phyloP scores from a whole-genome alignment of 2,113 vertebrate species.

The Mustela lutreola region DNA sequence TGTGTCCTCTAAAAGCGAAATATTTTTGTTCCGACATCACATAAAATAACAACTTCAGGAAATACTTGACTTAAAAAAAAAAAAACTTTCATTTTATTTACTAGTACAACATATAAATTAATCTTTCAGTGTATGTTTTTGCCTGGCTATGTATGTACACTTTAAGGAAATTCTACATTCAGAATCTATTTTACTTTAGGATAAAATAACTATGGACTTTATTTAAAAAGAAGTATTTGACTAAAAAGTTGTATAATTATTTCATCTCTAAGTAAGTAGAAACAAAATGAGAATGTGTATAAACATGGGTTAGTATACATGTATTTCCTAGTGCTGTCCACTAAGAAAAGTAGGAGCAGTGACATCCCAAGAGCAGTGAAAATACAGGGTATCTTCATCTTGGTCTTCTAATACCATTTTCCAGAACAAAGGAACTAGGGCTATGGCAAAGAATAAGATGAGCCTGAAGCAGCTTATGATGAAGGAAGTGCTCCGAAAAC shows the following conservation, averaged over 20 bases:
- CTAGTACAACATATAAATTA: not conserved
- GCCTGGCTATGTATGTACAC: not conserved
- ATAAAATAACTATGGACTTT: not conserved
- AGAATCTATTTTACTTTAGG: not conserved
- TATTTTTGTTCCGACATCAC: not conserved
- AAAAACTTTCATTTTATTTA: not conserved
- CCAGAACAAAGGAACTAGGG: not conserved
- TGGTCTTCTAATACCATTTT: not conserved
- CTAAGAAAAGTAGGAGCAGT: not conserved
- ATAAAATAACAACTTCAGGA: not conserved
- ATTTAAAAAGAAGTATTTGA: not conserved
- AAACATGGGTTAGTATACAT: not conserved
- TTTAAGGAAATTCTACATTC: not conserved
- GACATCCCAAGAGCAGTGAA: not conserved
- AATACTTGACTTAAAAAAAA: not conserved
- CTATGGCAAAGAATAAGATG: not conserved
- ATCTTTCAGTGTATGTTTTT: not conserved
- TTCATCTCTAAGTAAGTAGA: constrained; percentile 12
- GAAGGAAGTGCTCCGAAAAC: not conserved
- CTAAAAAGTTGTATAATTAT: not conserved
- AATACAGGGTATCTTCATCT: not conserved
- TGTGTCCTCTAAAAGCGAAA: not conserved
- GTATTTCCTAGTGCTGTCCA: not conserved
- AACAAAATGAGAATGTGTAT: not conserved
- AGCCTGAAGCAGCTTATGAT: not conserved